A percentile compares a stretch with the other conserved stretches of the same genome.
Evolutionary conservation across 2,888 invertebrate genomes (phyloP).

Genomic region (Petrolisthes manimaculis): DNA sequence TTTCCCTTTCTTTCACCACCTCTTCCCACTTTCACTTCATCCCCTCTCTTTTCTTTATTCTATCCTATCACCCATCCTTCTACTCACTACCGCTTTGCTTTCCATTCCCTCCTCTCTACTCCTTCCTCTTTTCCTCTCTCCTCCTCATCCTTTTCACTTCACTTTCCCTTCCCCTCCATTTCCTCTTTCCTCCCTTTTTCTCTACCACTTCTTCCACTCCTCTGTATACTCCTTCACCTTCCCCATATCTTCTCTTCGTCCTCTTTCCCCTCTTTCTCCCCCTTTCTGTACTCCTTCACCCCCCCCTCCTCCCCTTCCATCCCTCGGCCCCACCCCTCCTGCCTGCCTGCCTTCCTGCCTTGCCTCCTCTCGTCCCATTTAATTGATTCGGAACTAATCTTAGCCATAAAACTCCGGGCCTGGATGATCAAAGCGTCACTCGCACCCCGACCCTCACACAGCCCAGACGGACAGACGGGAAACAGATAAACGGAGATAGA

Average conservation of each 20-base stretch:
- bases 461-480: too few relatives aligned
- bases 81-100: too few relatives aligned
- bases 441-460: not conserved
- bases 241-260: not conserved
- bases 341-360: not conserved
- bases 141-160: not conserved
- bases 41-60: not conserved
- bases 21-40: not conserved
- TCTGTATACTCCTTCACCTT: too few relatives aligned
- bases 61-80: not conserved
- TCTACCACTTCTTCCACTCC: not conserved
- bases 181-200: not conserved
- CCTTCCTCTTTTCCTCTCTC: not conserved
- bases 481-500: too few relatives aligned
- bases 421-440: constrained; percentile 32
- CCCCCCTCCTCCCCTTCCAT: not conserved
- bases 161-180: not conserved
- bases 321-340: not conserved
- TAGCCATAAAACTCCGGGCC: constrained; percentile 16
- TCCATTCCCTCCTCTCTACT: not conserved
- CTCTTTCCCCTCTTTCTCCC: not conserved
- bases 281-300: not conserved
- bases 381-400: constrained; percentile 46
- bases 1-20: not conserved
- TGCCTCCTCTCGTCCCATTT: constrained; percentile 32